Base-by-base conservation (phyloP, 2,113 vertebrate species). In the Lophura nycthemera region DNA sequence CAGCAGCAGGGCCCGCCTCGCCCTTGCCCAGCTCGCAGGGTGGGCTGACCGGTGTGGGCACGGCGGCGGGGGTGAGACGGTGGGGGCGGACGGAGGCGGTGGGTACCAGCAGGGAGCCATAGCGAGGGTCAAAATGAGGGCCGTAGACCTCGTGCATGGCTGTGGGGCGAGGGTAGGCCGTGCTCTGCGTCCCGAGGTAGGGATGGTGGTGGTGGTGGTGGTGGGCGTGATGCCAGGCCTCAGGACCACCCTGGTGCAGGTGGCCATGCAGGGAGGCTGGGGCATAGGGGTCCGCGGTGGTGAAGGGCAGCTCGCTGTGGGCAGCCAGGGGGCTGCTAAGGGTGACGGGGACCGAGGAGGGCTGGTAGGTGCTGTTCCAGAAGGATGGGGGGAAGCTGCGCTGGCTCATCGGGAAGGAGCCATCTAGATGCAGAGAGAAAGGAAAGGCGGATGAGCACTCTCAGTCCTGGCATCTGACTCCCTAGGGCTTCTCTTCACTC, bases 361-460 rank as follows among this genome's bases (percentile, higher is more conserved):
- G 98, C 96, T 99, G 99, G 97, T 99, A 99, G 2, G 99, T 97
- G 94, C 99, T 99, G 98, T 99, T 99, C 99, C 99, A 99, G 98
- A 99, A 99, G 20, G 99, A 99, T 0, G 99, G 98, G 3, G 99
- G 99, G 96, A 99, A 99, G 96, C 98, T 99, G 86, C 99, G 98
- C 96, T 99, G 99, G 96, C 97, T 99, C 99, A 99, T 99, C 0
- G 99, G 99, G 95, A 98, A 99, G 86, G 98, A 98, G 70, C 98
- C 98, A 4, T 99, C 99, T 99, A 97, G 4, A 77, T 78, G 63
- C 75, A 48, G 43, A 80, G 63, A 91, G 64, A 79, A 66, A 86
- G 24, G 27, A 86, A 57, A 38, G 47, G 27, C 25, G 66, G 24
- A 7, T 82, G 10, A 94, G 36, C 30, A 36, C 34, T 60, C 3